Evolutionary conservation across 2,113 vertebrate genomes (phyloP).

Genomic region (Callaeas wilsoni): DNA sequence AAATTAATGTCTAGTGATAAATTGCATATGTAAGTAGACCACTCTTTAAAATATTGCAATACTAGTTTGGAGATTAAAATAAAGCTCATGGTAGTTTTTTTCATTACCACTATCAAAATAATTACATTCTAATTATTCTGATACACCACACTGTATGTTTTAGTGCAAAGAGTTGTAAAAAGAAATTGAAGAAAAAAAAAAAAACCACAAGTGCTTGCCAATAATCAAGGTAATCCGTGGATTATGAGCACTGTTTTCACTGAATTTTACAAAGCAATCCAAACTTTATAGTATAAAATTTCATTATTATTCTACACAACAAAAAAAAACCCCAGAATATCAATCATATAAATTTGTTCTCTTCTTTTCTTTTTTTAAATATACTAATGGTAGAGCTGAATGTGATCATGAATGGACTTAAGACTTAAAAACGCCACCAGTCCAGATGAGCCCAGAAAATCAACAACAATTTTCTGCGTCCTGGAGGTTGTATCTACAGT

Average conservation of each 20-base stretch:
- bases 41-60: neutral
- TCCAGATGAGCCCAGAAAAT: neutral
- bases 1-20: neutral
- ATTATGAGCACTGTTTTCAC: neutral
- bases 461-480: neutral
- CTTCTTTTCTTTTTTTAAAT: neutral
- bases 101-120: neutral
- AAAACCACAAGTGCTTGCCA: neutral
- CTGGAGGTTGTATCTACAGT: neutral
- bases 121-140: neutral
- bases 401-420: neutral
- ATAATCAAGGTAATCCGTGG: neutral
- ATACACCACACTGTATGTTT: neutral
- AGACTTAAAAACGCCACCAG: neutral
- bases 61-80: neutral
- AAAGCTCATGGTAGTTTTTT: neutral
- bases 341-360: neutral
- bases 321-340: neutral
- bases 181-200: neutral
- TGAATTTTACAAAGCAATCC: neutral
- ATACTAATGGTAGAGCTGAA: neutral
- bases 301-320: neutral
- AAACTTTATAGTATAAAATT: neutral
- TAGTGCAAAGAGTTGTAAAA: neutral
- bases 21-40: neutral